phyloP scores from a whole-genome alignment of 92 coral and sea anemone genomes.

The Chrysogorgia sp. region DNA sequence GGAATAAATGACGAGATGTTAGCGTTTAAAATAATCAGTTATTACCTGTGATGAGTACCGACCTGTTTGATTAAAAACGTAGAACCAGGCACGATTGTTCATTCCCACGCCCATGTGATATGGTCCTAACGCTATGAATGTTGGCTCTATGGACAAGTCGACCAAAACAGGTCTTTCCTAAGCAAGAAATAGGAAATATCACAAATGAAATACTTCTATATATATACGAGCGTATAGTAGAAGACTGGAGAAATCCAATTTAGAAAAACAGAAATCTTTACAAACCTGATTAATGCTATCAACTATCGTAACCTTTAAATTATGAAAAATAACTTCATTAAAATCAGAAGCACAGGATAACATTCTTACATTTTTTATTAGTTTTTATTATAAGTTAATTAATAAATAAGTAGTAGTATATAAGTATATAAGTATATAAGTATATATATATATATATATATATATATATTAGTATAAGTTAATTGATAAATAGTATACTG shows the following conservation, averaged over 20 bases:
- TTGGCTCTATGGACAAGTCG: slow-evolving; percentile 91
- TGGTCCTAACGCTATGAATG: slow-evolving; percentile 93
- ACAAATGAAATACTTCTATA: not conserved
- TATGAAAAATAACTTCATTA: not conserved
- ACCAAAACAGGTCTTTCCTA: slow-evolving; percentile 92
- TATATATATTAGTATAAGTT: no score
- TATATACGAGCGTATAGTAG: not conserved
- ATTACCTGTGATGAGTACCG: not conserved
- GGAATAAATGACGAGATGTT: no score
- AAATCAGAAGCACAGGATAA: not conserved
- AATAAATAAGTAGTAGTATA: no score
- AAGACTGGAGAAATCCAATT: not conserved
- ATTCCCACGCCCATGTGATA: slow-evolving; percentile 96
- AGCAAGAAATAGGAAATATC: not conserved
- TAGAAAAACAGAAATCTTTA: slow-evolving; percentile 1
- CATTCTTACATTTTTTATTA: no score
- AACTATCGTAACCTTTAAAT: slow-evolving; percentile 81
- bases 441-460: no score
- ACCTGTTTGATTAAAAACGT: slow-evolving; percentile 94
- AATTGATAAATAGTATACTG: no score
- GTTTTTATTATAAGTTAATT: no score
- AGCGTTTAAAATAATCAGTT: no score
- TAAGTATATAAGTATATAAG: not conserved
- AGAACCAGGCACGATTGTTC: slow-evolving; percentile 99
- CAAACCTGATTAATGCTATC: slow-evolving; percentile 91